Evolutionary conservation across 2,888 invertebrate species (phyloP).

Genomic region (Cosmia pyralina): DNA sequence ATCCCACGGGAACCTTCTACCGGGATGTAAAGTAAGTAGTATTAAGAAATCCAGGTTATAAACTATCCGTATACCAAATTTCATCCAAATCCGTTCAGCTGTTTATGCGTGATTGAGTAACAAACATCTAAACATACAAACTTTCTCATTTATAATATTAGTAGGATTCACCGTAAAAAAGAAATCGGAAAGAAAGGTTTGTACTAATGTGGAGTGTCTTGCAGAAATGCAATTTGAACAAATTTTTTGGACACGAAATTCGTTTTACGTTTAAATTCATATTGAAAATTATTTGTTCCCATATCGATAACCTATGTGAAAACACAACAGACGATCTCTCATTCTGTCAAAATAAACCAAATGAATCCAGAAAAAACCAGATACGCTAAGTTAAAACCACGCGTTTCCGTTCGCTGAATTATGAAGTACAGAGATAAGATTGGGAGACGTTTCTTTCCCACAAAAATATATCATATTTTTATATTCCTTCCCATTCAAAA

Average conservation of each 20-base stretch:
- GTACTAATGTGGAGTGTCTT: too few relatives aligned
- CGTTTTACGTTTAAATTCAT: too few relatives aligned
- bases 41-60: too few relatives aligned
- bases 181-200: neutral
- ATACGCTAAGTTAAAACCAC: neutral
- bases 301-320: neutral
- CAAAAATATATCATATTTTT: conserved; percentile 62
- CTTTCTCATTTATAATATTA: too few relatives aligned
- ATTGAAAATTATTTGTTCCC: neutral
- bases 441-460: conserved; percentile 21
- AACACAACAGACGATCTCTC: neutral
- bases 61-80: too few relatives aligned
- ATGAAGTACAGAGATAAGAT: conserved; percentile 26
- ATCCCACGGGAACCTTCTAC: too few relatives aligned
- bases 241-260: neutral
- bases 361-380: neutral
- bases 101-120: too few relatives aligned
- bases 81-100: too few relatives aligned
- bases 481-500: conserved; percentile 66
- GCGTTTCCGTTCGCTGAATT: conserved; percentile 9
- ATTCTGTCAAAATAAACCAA: neutral
- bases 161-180: too few relatives aligned
- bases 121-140: too few relatives aligned
- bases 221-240: neutral
- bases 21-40: too few relatives aligned